phyloP scores from a whole-genome alignment of 2,113 vertebrate genomes.

The Myiozetetes cayanensis region DNA sequence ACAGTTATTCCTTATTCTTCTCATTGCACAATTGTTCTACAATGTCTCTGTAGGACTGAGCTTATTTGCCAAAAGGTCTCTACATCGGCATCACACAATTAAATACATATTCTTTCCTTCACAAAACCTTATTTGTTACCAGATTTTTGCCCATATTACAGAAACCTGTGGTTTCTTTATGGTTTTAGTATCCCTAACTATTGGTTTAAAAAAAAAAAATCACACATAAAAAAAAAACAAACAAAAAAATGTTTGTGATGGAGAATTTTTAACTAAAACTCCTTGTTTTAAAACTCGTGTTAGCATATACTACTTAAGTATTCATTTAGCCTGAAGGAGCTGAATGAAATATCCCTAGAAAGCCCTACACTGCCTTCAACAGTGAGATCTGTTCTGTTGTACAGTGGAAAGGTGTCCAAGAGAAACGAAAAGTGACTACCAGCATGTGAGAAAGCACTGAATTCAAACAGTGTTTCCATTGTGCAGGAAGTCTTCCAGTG shows the following conservation, averaged over 20 bases:
- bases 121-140: neutral
- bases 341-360: neutral
- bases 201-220: neutral
- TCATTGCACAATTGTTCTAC: slow-evolving; percentile 3
- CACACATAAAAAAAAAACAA: neutral
- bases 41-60: neutral
- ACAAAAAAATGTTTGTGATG: neutral
- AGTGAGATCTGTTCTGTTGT: fast-evolving
- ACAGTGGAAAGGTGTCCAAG: neutral
- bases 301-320: neutral
- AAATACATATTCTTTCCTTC: neutral
- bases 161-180: neutral
- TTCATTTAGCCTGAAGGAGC: neutral
- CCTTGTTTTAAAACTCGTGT: neutral
- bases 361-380: neutral
- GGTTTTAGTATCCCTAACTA: neutral
- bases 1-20: slow-evolving; percentile 16
- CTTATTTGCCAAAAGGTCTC: neutral
- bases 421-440: neutral
- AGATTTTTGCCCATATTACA: neutral
- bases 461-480: neutral
- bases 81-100: neutral
- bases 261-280: neutral
- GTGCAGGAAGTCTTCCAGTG: neutral
- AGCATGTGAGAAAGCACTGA: neutral